Conservation (phyloP, 2,888 invertebrate species). For the Ichneumoninae sp. region DNA sequence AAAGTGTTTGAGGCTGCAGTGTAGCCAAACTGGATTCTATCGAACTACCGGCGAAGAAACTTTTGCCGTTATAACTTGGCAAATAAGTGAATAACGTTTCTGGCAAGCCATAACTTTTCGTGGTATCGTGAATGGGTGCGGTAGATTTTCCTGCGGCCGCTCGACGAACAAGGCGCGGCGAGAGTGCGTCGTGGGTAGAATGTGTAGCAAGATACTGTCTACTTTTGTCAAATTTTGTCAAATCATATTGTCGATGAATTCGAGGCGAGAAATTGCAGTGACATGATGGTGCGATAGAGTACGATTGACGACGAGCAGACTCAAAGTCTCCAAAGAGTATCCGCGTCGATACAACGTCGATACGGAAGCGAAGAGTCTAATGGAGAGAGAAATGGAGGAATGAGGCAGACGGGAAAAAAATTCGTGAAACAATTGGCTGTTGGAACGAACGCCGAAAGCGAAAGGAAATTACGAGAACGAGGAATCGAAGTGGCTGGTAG, state of each 20-base stretch:
- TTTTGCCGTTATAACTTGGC: constrained; percentile 69
- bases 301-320: constrained; percentile 22
- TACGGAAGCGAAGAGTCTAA: constrained; percentile 37
- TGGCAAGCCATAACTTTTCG: constrained; percentile 47
- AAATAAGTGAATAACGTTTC: constrained; percentile 67
- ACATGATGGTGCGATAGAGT: constrained; percentile 6
- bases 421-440: constrained; percentile 41
- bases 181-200: neutral
- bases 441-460: constrained; percentile 65
- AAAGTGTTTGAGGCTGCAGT: constrained; percentile 28
- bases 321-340: constrained; percentile 10
- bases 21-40: constrained; percentile 34
- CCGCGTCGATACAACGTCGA: constrained; percentile 41
- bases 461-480: constrained; percentile 64
- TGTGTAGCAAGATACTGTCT: neutral
- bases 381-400: constrained; percentile 6
- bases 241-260: constrained; percentile 36
- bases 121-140: constrained; percentile 6
- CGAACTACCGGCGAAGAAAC: constrained; percentile 53
- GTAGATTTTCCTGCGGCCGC: constrained; percentile 2
- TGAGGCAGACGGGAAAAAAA: neutral
- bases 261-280: constrained; percentile 76
- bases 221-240: constrained; percentile 3
- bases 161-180: neutral
- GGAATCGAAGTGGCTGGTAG: constrained; percentile 52